A percentile compares a stretch with the other conserved stretches of the same genome.
Conservation (phyloP, 2,888 invertebrate species). For the Creontiades dilutus region DNA sequence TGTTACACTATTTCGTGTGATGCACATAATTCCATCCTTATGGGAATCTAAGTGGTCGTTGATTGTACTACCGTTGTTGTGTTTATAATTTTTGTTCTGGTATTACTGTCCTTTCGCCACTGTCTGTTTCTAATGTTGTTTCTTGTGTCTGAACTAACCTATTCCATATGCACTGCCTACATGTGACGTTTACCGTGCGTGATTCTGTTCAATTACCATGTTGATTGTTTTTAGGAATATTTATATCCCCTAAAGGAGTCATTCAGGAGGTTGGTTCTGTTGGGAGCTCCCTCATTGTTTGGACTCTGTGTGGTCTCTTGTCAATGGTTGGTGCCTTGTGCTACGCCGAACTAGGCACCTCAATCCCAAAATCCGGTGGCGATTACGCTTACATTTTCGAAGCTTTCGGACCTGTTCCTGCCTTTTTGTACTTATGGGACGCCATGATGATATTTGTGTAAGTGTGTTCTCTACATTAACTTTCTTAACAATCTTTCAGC, state of each 20-base stretch:
- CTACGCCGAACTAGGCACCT: constrained; percentile 96
- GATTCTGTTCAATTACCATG: no score
- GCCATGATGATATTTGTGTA: constrained; percentile 98
- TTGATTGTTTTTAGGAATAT: constrained; percentile 84
- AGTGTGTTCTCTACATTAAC: constrained; percentile 78
- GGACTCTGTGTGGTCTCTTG: constrained; percentile 92
- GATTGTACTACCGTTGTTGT: no score
- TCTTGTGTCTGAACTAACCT: no score
- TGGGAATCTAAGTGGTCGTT: no score
- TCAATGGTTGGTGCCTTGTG: constrained; percentile 97
- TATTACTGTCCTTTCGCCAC: no score
- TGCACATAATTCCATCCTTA: no score
- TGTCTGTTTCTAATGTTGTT: no score
- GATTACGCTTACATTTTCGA: constrained; percentile 98
- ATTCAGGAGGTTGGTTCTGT: constrained; percentile 93
- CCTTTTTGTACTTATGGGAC: constrained; percentile 97
- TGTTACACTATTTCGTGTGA: no score
- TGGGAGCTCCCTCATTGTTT: constrained; percentile 91
- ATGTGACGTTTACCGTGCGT: no score
- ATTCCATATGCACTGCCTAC: no score
- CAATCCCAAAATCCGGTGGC: constrained; percentile 95
- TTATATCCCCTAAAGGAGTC: constrained; percentile 96
- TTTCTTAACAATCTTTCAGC: neutral
- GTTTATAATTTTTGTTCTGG: no score
- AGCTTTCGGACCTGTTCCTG: constrained; percentile 93